phyloP scores from a whole-genome alignment of 2,797 vertebrate genomes.

The Antennarius maculatus region DNA sequence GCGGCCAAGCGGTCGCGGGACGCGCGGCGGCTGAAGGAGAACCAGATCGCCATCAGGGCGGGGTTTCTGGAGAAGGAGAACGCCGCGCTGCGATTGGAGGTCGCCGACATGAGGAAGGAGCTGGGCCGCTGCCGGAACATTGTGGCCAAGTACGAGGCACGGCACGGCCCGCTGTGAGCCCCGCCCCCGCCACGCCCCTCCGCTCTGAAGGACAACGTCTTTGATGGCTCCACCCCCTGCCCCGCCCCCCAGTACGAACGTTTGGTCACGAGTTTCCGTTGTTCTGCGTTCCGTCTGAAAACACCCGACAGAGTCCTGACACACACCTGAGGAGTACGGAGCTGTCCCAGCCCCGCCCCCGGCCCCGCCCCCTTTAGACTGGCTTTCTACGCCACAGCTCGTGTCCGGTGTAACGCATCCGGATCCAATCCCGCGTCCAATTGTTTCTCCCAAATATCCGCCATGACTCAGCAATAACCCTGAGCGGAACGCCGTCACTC shows the following conservation, averaged over 20 bases:
- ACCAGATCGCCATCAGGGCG: constrained; percentile 98
- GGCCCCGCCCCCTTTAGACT: constrained; percentile 33
- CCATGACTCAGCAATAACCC: constrained; percentile 84
- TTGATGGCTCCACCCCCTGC: constrained; percentile 73
- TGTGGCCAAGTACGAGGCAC: constrained; percentile 92
- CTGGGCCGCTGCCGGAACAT: constrained; percentile 95
- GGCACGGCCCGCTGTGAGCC: constrained; percentile 90
- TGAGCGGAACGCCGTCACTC: too few relatives aligned
- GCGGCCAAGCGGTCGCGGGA: constrained; percentile 96
- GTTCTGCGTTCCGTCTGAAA: constrained; percentile 2
- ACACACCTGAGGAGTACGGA: constrained; percentile 65
- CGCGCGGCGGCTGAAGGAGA: constrained; percentile 95
- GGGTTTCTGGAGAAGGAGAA: constrained; percentile 98
- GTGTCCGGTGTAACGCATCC: too few relatives aligned
- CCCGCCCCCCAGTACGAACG: constrained; percentile 44
- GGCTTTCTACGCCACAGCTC: too few relatives aligned
- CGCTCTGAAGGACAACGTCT: constrained; percentile 81
- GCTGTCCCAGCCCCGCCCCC: constrained; percentile 27
- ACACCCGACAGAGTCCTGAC: constrained; percentile 8
- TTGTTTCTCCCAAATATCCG: too few relatives aligned
- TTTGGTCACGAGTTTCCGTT: constrained; percentile 58
- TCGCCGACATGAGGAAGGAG: constrained; percentile 94
- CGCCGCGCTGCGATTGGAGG: constrained; percentile 90
- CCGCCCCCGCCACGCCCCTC: not conserved
- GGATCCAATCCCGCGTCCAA: too few relatives aligned